phyloP scores from a whole-genome alignment of 2,888 invertebrate species.

The Synanthedon formicaeformis region DNA sequence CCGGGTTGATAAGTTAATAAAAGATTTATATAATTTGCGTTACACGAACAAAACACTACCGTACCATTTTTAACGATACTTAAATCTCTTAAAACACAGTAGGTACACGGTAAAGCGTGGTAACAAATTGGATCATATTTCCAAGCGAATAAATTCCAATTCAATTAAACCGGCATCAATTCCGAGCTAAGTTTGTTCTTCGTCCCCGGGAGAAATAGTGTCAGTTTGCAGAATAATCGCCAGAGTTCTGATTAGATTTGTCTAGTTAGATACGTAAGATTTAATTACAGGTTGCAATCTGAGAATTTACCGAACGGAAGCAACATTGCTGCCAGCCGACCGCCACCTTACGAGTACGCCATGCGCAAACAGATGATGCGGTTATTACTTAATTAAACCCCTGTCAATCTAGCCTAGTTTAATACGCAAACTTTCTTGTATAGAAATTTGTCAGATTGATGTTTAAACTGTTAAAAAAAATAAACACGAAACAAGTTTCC shows the following conservation, averaged over 20 bases:
- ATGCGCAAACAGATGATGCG: constrained; percentile 1
- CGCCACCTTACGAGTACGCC: too few species aligned
- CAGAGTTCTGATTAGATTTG: constrained; percentile 27
- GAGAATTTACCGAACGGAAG: constrained; percentile 3
- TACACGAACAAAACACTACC: too few species aligned
- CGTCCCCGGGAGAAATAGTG: background rate
- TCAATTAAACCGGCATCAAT: background rate
- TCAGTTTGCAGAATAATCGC: constrained; percentile 6
- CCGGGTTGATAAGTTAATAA: background rate
- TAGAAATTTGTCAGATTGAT: too few species aligned
- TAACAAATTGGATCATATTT: too few species aligned
- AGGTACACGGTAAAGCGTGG: background rate
- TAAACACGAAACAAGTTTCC: too few species aligned
- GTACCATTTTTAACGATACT: too few species aligned
- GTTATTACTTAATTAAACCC: constrained; percentile 5
- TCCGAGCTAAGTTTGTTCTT: constrained; percentile 1
- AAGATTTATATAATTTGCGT: background rate
- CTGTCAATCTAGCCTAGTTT: too few species aligned
- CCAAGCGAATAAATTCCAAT: too few species aligned
- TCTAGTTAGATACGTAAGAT: constrained; percentile 14
- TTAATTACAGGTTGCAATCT: constrained; percentile 10
- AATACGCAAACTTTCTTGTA: too few species aligned
- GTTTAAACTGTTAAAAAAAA: too few species aligned
- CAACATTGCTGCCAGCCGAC: constrained; percentile 6
- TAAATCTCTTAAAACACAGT: too few species aligned